A percentile compares a stretch with the other conserved stretches of the same genome.
Conservation (phyloP, 2,888 invertebrate species). For the Polydrusus tereticollis region DNA sequence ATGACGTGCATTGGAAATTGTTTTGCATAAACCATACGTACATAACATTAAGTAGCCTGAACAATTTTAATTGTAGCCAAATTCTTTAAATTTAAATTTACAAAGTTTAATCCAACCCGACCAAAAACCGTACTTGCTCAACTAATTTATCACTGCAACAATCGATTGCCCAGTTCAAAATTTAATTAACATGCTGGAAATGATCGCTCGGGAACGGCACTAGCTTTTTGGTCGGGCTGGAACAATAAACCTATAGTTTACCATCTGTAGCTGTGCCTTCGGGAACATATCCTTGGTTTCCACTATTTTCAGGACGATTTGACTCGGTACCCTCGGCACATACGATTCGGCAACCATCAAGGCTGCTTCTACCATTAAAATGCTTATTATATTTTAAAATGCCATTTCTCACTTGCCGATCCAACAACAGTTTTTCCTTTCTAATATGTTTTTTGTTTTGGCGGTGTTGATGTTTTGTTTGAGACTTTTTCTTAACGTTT, state of each 20-base stretch:
- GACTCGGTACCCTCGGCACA: conserved; percentile 19
- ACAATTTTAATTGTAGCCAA: too few relatives aligned
- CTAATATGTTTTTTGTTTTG: conserved; percentile 8
- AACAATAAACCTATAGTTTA: not conserved
- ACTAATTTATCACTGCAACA: too few relatives aligned
- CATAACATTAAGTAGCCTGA: too few relatives aligned
- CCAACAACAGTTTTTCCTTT: conserved; percentile 27
- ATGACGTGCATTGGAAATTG: too few relatives aligned
- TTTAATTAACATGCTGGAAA: too few relatives aligned
- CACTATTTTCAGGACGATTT: not conserved
- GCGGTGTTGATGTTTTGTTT: conserved; percentile 2
- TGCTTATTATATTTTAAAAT: conserved; percentile 23
- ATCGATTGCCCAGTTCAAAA: too few relatives aligned
- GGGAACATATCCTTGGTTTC: not conserved
- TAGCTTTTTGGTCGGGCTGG: too few relatives aligned
- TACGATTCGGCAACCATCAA: conserved; percentile 42
- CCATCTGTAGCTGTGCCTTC: not conserved
- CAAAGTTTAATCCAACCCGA: too few relatives aligned
- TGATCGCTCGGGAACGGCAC: too few relatives aligned
- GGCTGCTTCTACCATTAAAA: conserved; percentile 7
- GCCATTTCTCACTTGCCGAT: conserved; percentile 18
- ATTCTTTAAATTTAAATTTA: too few relatives aligned
- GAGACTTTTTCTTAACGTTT: not conserved
- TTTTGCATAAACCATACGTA: too few relatives aligned
- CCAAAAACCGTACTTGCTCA: too few relatives aligned